These are phyloP conservation scores for Atlantisia rogersi DNA, from an alignment of 2,113 vertebrate genomes.

Conservation along the genomic window DNA sequence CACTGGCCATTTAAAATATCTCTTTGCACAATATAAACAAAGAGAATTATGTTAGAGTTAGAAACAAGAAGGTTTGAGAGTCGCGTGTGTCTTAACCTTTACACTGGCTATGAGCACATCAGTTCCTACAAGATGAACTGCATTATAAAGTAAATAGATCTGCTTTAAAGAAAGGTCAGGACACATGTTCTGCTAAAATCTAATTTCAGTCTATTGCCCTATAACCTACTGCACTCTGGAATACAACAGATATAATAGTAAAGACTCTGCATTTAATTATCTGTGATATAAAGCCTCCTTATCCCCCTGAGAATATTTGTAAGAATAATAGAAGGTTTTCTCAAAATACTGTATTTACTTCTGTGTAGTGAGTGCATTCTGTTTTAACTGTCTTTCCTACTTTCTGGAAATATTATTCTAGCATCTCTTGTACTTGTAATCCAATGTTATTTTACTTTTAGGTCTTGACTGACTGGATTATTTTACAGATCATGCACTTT, in stretches of 20 bases:
- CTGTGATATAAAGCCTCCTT: conserved; percentile 70
- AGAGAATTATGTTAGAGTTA: conserved; percentile 32
- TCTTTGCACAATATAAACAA: conserved; percentile 16
- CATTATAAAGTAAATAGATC: conserved; percentile 94
- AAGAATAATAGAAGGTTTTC: conserved; percentile 54
- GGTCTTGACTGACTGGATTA: background rate
- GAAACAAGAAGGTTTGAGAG: conserved; percentile 77
- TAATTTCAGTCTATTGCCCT: conserved; percentile 87
- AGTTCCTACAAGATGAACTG: conserved; percentile 86
- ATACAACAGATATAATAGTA: conserved; percentile 75
- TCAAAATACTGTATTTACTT: conserved; percentile 43
- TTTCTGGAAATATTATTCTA: conserved; percentile 38
- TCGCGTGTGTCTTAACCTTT: conserved; percentile 89
- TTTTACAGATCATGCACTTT: background rate
- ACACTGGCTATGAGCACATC: conserved; percentile 84
- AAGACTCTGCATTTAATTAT: conserved; percentile 80
- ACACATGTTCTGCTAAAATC: conserved; percentile 93
- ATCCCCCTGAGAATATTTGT: conserved; percentile 66
- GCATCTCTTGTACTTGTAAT: background rate
- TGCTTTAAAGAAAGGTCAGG: conserved; percentile 93
- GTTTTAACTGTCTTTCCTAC: background rate
- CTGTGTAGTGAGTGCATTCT: background rate
- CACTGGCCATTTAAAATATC: background rate
- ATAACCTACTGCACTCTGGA: conserved; percentile 74
- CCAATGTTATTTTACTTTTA: background rate